Evolutionary conservation across 2,888 invertebrate species (phyloP).

Genomic region (Gasteruption jaculator): DNA sequence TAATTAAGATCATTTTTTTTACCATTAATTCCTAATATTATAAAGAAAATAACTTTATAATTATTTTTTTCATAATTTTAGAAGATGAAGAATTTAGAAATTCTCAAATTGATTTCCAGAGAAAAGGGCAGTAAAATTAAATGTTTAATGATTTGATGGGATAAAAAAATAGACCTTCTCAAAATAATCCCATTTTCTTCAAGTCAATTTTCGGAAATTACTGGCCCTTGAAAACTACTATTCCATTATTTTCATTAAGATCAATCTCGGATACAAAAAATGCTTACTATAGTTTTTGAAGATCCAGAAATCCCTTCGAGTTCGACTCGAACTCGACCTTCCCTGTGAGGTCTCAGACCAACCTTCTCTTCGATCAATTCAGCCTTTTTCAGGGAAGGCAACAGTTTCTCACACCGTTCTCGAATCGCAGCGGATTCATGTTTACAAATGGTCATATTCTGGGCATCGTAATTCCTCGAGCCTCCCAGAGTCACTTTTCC

Average conservation of each 20-base stretch:
- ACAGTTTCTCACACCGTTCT: conserved; percentile 70
- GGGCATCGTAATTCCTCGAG: conserved; percentile 77
- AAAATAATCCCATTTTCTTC: background rate
- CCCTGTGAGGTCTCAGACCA: conserved; percentile 80
- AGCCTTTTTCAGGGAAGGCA: conserved; percentile 63
- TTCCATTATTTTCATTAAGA: too few species aligned
- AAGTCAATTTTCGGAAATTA: too few species aligned
- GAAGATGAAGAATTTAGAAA: too few species aligned
- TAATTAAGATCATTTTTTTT: conserved; percentile 8
- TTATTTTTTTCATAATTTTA: too few species aligned
- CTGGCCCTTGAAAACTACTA: too few species aligned
- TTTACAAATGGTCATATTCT: conserved; percentile 62
- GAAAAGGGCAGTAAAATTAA: too few species aligned
- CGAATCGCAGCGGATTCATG: conserved; percentile 74
- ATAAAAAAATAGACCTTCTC: conserved; percentile 8
- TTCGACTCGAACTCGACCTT: conserved; percentile 69
- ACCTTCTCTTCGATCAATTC: conserved; percentile 30
- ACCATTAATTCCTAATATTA: too few species aligned
- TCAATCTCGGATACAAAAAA: too few species aligned
- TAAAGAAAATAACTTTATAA: too few species aligned
- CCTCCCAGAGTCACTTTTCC: conserved; percentile 79
- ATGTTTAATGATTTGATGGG: conserved; percentile 3
- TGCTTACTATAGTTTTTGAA: conserved; percentile 30
- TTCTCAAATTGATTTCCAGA: too few species aligned
- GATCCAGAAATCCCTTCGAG: conserved; percentile 51